A percentile compares a stretch with the other conserved stretches of the same genome.
phyloP scores from a whole-genome alignment of 2,888 invertebrate genomes.

The Saturnia japonica region DNA sequence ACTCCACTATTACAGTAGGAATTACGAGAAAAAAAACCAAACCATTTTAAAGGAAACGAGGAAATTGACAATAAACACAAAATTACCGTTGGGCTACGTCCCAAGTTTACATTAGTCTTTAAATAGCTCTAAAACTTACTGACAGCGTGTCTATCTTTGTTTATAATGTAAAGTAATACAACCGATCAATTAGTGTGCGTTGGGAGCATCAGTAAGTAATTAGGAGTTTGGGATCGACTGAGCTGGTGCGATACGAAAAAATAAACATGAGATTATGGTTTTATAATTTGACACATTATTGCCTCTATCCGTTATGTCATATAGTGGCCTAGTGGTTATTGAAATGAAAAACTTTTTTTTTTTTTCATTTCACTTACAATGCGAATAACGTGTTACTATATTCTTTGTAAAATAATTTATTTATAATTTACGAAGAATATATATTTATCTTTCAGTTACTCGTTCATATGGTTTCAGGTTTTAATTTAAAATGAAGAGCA shows the following conservation, averaged over 20 bases:
- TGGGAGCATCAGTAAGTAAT: slow-evolving; percentile 26
- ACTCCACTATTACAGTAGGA: background rate
- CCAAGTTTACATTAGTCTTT: slow-evolving; percentile 3
- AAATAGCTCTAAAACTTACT: slow-evolving; percentile 13
- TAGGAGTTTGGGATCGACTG: slow-evolving; percentile 33
- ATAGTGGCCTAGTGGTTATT: slow-evolving; percentile 31
- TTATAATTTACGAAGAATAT: background rate
- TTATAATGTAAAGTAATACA: slow-evolving; percentile 16
- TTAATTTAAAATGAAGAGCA: slow-evolving; percentile 68
- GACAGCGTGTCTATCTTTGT: slow-evolving; percentile 14
- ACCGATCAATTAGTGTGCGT: slow-evolving; percentile 53
- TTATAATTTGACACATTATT: slow-evolving; percentile 52
- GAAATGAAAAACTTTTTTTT: background rate
- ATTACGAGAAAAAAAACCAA: background rate
- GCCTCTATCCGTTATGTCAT: slow-evolving; percentile 54
- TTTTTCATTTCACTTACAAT: background rate
- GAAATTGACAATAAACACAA: slow-evolving; percentile 1
- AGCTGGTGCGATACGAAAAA: slow-evolving; percentile 51
- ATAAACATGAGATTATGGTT: slow-evolving; percentile 64
- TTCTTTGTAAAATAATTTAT: background rate
- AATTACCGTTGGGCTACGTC: slow-evolving; percentile 1
- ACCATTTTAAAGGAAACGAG: slow-evolving; percentile 1
- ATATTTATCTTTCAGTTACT: slow-evolving; percentile 20
- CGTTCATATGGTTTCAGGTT: slow-evolving; percentile 27
- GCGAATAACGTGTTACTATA: background rate